Base-by-base conservation (phyloP, 2,797 vertebrate species). In the Brachymystax lenok region DNA sequence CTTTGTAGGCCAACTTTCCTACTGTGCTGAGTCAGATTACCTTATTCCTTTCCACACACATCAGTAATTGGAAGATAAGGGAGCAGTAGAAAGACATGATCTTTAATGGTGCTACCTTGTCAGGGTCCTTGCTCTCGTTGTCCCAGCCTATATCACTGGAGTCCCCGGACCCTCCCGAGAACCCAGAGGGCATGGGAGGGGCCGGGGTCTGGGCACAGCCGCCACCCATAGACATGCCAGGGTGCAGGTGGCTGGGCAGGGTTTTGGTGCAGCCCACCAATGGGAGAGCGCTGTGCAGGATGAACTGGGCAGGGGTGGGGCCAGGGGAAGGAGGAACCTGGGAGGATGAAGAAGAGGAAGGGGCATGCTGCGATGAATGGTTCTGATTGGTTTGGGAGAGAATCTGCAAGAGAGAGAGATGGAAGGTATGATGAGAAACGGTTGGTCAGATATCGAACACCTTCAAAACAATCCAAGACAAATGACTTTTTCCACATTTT, bases 351-450 rank as follows among this genome's bases (percentile, higher is more conserved):
- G 94, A 89, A 5, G 94, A 3, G 92, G 85, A 80, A 21, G 92
- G 85, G 52, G 84, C 86, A 3, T 88, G 90, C 61, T 91, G 89
- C 88, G 93, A 93, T 1, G 91, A 56, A 83, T 94, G 94, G 89
- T 68, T 94, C 86, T 95, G 93, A 88, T 96, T 97, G 75, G 94
- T 93, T 83, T 97, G 96, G 74, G 95, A 96, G 69, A 98, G 94
- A 85, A 98, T 97, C 97, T 98, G 86, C 75, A 81, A 51, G n/a
- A 74, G 40, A 74, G 33, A 35, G 35, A 35, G 35, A 35, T 35
- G 35, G 35, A 35, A 35, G 35, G 6, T 35, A 7, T 35, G 35
- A 35, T 35, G 33, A 35, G 33, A 35, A 35, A 35, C 7, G 1
- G 35, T 35, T 35, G 35, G 6, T 35, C 6, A 35, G 35, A 35